These are phyloP conservation scores for Apodemia duryi DNA, from an alignment of 2,888 invertebrate genomes.

Conservation along the genomic window DNA sequence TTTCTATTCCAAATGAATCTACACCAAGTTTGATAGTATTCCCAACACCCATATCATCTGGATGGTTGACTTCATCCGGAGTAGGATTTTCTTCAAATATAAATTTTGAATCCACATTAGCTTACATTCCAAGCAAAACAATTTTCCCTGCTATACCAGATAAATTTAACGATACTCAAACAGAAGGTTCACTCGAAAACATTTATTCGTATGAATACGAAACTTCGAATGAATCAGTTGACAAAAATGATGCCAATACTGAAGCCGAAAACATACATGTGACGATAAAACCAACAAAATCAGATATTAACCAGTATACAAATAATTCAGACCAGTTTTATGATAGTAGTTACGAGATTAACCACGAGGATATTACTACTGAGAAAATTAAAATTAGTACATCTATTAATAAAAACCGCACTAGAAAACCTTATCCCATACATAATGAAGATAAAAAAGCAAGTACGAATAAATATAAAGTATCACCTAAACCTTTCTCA, in stretches of 20 bases:
- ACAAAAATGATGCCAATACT: slow-evolving; percentile 39
- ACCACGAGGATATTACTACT: slow-evolving; percentile 47
- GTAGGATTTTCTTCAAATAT: slow-evolving; percentile 65
- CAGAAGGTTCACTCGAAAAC: slow-evolving; percentile 44
- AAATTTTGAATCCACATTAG: slow-evolving; percentile 56
- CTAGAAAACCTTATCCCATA: slow-evolving; percentile 63
- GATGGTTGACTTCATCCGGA: slow-evolving; percentile 68
- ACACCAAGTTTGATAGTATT: slow-evolving; percentile 52
- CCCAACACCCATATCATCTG: slow-evolving; percentile 64
- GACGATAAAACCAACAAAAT: slow-evolving; percentile 44
- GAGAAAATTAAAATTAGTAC: slow-evolving; percentile 53
- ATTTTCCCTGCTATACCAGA: slow-evolving; percentile 42
- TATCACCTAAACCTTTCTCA: slow-evolving; percentile 45
- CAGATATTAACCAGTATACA: slow-evolving; percentile 34
- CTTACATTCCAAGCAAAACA: slow-evolving; percentile 48
- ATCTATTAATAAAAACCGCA: slow-evolving; percentile 53
- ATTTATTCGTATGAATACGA: slow-evolving; percentile 49
- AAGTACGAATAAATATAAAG: slow-evolving; percentile 48
- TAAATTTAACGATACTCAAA: slow-evolving; percentile 37
- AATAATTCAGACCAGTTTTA: slow-evolving; percentile 29
- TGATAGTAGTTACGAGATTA: slow-evolving; percentile 40
- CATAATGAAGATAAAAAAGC: slow-evolving; percentile 52
- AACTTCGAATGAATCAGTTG: slow-evolving; percentile 45
- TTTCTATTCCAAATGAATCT: slow-evolving; percentile 7
- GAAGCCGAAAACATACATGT: slow-evolving; percentile 35